phyloP scores from a whole-genome alignment of 2,797 vertebrate species.

The Potorous gilbertii region DNA sequence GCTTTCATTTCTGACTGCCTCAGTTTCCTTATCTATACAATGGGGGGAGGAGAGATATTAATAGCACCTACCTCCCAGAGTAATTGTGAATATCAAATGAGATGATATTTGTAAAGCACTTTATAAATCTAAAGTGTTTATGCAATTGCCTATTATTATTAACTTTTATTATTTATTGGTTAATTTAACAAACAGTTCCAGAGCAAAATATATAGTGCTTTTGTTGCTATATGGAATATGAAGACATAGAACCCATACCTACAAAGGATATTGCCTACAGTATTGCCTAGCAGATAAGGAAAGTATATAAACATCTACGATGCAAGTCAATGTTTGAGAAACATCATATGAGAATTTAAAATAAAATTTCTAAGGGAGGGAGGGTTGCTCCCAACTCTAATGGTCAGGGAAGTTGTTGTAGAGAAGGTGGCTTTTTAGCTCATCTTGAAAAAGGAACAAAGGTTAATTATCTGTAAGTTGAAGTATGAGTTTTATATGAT shows the following conservation, averaged over 20 bases:
- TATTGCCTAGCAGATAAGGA: neutral
- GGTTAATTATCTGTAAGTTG: neutral
- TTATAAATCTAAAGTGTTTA: neutral
- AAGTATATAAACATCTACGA: neutral
- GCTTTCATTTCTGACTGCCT: neutral
- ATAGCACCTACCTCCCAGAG: neutral
- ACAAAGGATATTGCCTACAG: neutral
- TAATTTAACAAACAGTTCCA: neutral
- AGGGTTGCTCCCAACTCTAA: neutral
- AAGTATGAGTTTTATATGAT: neutral
- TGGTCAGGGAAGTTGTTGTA: neutral
- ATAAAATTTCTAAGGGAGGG: neutral
- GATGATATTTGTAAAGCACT: neutral
- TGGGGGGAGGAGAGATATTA: neutral
- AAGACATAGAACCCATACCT: neutral
- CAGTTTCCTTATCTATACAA: neutral
- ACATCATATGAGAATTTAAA: neutral
- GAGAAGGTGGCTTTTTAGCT: neutral
- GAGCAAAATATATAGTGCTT: neutral
- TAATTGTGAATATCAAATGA: neutral
- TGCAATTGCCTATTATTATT: neutral
- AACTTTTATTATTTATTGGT: neutral
- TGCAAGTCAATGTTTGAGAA: neutral
- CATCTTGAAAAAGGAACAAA: neutral
- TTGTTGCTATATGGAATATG: neutral